Percentiles rank a stretch among this genome's conserved stretches.
Evolutionary conservation across 1,140 invertebrate species (phyloP).

Genomic region (Aphelinus atriplicis): DNA sequence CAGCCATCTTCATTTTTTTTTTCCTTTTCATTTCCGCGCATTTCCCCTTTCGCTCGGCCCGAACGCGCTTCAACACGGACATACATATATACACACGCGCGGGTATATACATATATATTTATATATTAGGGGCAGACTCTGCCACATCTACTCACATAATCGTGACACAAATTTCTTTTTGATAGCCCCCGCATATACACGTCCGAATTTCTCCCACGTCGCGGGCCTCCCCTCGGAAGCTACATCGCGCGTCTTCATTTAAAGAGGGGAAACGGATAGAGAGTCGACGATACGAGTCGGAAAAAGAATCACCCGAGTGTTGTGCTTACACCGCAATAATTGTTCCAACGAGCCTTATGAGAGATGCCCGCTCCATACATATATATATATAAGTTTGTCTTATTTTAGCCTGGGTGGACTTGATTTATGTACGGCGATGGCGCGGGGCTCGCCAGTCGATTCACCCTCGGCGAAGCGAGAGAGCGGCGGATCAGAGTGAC

Average conservation of each 20-base stretch:
- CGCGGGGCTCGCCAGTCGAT: not conserved
- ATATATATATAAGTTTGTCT: no score
- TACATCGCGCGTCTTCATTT: no score
- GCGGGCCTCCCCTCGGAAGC: no score
- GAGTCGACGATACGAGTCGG: not conserved
- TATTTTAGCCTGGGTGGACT: not conserved
- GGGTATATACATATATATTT: not conserved
- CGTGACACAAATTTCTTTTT: constrained; percentile 25
- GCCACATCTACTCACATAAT: constrained; percentile 1
- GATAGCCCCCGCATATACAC: constrained; percentile 1
- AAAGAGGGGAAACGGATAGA: not conserved
- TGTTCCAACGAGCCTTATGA: no score
- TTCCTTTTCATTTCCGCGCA: constrained; percentile 31
- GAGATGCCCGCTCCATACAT: no score
- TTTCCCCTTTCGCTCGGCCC: not conserved
- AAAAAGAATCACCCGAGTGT: not conserved
- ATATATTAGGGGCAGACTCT: not conserved
- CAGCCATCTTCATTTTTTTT: constrained; percentile 33
- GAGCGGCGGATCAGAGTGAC: not conserved
- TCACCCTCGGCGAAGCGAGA: not conserved
- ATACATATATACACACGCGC: no score
- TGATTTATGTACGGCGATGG: constrained; percentile 8
- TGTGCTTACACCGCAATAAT: no score
- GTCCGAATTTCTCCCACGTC: no score
- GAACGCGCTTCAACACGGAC: no score